phyloP scores from a whole-genome alignment of 2,113 vertebrate species.

The Ciconia stormi region DNA sequence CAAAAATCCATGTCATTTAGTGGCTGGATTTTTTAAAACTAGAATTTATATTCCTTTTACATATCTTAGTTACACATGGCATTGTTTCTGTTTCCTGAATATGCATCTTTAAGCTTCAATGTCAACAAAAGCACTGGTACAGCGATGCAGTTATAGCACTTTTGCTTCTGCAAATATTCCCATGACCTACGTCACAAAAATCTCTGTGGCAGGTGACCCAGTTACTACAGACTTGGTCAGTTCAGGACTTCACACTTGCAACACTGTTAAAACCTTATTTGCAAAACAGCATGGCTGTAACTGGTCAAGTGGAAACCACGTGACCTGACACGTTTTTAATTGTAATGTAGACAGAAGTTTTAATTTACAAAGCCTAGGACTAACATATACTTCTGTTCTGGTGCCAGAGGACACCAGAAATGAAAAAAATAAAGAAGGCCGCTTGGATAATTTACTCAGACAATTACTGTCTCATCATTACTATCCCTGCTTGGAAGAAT shows the following conservation, averaged over 20 bases:
- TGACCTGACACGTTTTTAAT: not conserved
- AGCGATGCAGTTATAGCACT: not conserved
- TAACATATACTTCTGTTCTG: conserved; percentile 22
- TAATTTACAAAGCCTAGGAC: conserved; percentile 9
- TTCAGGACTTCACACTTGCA: conserved; percentile 39
- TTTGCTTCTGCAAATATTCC: conserved; percentile 35
- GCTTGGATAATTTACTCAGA: conserved; percentile 17
- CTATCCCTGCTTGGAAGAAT: not conserved
- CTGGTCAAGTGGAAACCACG: not conserved
- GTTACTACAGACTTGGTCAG: conserved; percentile 37
- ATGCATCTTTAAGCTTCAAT: not conserved
- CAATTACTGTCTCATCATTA: conserved; percentile 45
- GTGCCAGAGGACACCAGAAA: conserved; percentile 51
- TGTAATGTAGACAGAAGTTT: not conserved
- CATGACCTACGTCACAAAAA: not conserved
- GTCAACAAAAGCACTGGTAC: not conserved
- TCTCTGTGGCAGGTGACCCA: conserved; percentile 5
- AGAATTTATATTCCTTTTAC: not conserved
- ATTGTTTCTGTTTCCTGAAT: not conserved
- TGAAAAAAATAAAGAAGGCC: not conserved
- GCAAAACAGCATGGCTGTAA: conserved; percentile 23
- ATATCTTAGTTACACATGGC: not conserved
- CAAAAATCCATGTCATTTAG: not conserved
- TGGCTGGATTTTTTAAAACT: not conserved
- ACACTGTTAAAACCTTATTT: conserved; percentile 44